phyloP scores from a whole-genome alignment of 2,797 vertebrate genomes.

The Odontamblyopus lacepedii region DNA sequence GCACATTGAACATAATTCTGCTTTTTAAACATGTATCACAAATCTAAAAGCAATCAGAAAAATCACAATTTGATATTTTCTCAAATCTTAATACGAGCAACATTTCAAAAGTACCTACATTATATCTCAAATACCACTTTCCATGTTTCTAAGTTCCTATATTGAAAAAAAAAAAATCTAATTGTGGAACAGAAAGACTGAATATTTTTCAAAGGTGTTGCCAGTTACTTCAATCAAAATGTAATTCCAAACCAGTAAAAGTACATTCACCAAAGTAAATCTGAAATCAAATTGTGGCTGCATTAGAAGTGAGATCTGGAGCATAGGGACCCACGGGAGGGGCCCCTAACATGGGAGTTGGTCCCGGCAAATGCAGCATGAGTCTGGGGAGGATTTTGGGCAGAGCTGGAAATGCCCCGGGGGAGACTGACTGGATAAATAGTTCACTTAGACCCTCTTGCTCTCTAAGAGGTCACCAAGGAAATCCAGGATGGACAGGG shows the following conservation, averaged over 20 bases:
- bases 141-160: no score
- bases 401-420: slow-evolving; percentile 76
- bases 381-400: slow-evolving; percentile 62
- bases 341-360: slow-evolving; percentile 78
- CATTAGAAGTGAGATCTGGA: slow-evolving; percentile 38
- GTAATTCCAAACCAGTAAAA: background rate
- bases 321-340: slow-evolving; percentile 71
- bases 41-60: no score
- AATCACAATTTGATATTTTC: no score
- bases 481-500: slow-evolving; percentile 68
- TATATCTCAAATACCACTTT: no score
- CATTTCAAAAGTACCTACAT: no score
- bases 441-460: slow-evolving; percentile 74
- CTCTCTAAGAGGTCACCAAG: slow-evolving; percentile 82
- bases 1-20: no score
- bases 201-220: no score
- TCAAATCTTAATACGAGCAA: no score
- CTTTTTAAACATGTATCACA: no score
- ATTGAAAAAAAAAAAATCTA: no score
- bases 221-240: no score
- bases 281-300: slow-evolving; percentile 69
- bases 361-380: slow-evolving; percentile 79
- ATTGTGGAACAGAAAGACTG: no score
- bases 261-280: slow-evolving; percentile 59
- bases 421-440: slow-evolving; percentile 78